These are phyloP conservation scores for Prinia subflava DNA, from an alignment of 2,113 vertebrate species.

Conservation along the genomic window DNA sequence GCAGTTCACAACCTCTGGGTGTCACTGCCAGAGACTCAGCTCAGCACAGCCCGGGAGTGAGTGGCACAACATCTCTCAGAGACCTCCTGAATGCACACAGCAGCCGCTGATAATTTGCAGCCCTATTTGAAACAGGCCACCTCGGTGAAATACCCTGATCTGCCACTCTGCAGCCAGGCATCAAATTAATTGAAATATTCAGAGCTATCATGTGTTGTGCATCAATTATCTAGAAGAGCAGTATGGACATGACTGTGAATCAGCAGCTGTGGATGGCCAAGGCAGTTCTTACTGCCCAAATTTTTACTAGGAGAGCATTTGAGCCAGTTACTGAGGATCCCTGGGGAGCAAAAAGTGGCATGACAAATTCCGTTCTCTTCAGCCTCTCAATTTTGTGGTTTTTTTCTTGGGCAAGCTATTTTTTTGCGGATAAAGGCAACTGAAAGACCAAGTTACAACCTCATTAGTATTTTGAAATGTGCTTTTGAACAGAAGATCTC, in stretches of 20 bases:
- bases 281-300: neutral
- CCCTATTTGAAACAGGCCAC: neutral
- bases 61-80: neutral
- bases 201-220: neutral
- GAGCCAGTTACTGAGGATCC: neutral
- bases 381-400: neutral
- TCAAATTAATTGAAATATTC: neutral
- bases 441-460: neutral
- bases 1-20: neutral
- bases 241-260: neutral
- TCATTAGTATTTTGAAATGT: neutral
- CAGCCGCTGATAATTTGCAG: neutral
- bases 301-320: neutral
- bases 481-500: neutral
- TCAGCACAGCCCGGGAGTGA: neutral
- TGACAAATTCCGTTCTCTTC: neutral
- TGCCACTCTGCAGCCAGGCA: neutral
- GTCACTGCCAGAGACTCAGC: neutral
- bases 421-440: neutral
- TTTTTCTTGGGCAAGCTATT: neutral
- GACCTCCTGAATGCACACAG: neutral
- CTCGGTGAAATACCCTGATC: neutral
- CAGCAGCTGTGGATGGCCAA: neutral
- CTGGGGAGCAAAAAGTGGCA: neutral
- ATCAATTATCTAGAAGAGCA: neutral